Evolutionary conservation across 2,797 vertebrate genomes (phyloP).

Genomic region (Onychomys arenicola): DNA sequence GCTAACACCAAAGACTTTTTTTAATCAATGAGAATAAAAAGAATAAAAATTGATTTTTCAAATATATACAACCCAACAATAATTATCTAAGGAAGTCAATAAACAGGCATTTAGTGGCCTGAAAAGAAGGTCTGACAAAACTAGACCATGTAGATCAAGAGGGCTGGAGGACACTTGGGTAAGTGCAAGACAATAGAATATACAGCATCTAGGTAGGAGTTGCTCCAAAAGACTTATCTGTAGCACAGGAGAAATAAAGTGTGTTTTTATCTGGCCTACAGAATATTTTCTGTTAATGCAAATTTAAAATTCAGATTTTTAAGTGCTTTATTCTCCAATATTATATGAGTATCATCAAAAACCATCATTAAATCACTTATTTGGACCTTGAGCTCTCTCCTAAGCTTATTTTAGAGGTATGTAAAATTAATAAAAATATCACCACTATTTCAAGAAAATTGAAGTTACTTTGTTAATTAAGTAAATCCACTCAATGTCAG

Average conservation of each 20-base stretch:
- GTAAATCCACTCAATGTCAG: not conserved
- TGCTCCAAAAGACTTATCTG: not conserved
- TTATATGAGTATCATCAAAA: conserved; percentile 19
- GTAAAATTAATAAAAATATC: conserved; percentile 24
- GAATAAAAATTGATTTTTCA: not conserved
- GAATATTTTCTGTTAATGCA: conserved; percentile 5
- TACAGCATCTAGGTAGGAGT: not conserved
- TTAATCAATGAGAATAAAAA: not conserved
- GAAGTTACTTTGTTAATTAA: not conserved
- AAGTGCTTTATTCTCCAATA: conserved; percentile 39
- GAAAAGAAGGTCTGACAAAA: not conserved
- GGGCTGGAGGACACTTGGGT: not conserved
- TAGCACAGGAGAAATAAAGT: not conserved
- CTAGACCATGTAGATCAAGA: not conserved
- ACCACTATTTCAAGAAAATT: conserved; percentile 26
- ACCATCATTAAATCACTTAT: not conserved
- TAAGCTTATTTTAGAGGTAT: not conserved
- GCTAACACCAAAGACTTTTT: not conserved
- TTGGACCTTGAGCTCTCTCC: not conserved
- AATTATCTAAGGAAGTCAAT: conserved; percentile 4
- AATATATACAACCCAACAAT: not conserved
- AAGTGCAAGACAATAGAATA: not conserved
- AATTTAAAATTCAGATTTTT: conserved; percentile 39
- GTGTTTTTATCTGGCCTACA: not conserved
- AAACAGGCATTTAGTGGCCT: not conserved